phyloP scores from a whole-genome alignment of 2,888 invertebrate genomes.

The Phalera bucephala region DNA sequence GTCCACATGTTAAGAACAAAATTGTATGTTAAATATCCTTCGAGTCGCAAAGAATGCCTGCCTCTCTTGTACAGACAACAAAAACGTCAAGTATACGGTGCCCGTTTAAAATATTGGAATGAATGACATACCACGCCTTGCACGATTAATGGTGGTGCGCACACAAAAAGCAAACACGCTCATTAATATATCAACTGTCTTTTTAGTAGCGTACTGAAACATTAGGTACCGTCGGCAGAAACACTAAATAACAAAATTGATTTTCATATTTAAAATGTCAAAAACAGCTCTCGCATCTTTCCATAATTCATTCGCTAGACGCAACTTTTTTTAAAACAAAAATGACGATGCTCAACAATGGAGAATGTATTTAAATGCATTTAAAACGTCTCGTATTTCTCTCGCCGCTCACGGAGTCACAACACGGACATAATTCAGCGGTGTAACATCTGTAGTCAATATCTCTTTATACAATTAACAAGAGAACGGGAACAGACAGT shows the following conservation, averaged over 20 bases:
- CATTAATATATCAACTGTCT: slow-evolving; percentile 83
- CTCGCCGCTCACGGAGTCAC: slow-evolving; percentile 56
- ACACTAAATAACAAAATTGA: slow-evolving; percentile 24
- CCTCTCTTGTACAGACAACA: slow-evolving; percentile 73
- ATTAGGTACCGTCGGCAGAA: slow-evolving; percentile 65
- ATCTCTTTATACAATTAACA: slow-evolving; percentile 78
- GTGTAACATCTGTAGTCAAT: slow-evolving; percentile 76
- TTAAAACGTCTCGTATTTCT: slow-evolving; percentile 73
- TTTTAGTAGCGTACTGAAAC: slow-evolving; percentile 63
- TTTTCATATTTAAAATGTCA: slow-evolving; percentile 36
- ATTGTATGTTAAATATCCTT: slow-evolving; percentile 44
- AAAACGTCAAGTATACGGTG: slow-evolving; percentile 68
- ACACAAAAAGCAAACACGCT: slow-evolving; percentile 78
- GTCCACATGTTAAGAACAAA: slow-evolving; percentile 25
- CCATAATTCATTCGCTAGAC: slow-evolving; percentile 49
- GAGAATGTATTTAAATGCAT: slow-evolving; percentile 49
- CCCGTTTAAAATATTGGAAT: slow-evolving; percentile 82
- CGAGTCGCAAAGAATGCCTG: slow-evolving; percentile 62
- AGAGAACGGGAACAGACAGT: slow-evolving; percentile 64
- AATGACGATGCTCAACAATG: slow-evolving; percentile 47
- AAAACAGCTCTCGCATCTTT: slow-evolving; percentile 35
- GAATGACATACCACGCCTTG: slow-evolving; percentile 81
- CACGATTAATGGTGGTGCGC: slow-evolving; percentile 76
- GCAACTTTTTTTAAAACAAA: slow-evolving; percentile 35
- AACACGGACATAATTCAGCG: slow-evolving; percentile 65